These are phyloP conservation scores for Ichneumoninae sp. DNA, from an alignment of 2,888 invertebrate species.

Conservation along the genomic window DNA sequence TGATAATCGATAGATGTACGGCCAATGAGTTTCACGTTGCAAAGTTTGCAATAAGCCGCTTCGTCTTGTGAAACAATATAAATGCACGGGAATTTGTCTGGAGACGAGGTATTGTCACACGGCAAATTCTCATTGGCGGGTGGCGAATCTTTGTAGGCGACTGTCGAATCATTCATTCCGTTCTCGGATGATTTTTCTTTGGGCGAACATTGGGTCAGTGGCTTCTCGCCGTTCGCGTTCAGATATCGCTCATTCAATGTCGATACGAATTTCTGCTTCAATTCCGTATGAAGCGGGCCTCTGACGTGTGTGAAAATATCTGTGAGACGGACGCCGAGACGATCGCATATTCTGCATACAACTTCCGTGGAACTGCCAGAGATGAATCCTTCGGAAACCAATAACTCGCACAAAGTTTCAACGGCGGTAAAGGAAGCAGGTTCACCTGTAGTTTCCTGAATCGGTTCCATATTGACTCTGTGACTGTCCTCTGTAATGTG, in stretches of 20 bases:
- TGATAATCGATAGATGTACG: not conserved
- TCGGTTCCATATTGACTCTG: not conserved
- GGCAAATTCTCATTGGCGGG: not conserved
- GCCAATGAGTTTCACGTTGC: not conserved
- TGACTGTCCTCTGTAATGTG: constrained; percentile 1
- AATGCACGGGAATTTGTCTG: not conserved
- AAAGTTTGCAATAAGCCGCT: constrained; percentile 13
- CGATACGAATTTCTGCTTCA: not conserved
- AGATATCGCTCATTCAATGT: not conserved
- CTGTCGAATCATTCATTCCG: not conserved
- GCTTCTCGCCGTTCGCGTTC: not conserved
- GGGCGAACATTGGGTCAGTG: not conserved
- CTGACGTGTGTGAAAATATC: not conserved
- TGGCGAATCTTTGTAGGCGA: not conserved
- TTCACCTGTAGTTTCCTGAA: not conserved
- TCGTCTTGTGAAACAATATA: not conserved
- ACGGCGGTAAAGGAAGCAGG: not conserved
- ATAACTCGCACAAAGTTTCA: not conserved
- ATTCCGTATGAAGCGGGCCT: not conserved
- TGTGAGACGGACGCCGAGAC: not conserved
- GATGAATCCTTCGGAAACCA: constrained; percentile 29
- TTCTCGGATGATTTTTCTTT: not conserved
- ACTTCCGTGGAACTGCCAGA: not conserved
- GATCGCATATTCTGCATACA: constrained; percentile 12
- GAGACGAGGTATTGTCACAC: not conserved